These are phyloP conservation scores for Drosophila cognata DNA, from an alignment of 2,888 invertebrate species.

Conservation along the genomic window DNA sequence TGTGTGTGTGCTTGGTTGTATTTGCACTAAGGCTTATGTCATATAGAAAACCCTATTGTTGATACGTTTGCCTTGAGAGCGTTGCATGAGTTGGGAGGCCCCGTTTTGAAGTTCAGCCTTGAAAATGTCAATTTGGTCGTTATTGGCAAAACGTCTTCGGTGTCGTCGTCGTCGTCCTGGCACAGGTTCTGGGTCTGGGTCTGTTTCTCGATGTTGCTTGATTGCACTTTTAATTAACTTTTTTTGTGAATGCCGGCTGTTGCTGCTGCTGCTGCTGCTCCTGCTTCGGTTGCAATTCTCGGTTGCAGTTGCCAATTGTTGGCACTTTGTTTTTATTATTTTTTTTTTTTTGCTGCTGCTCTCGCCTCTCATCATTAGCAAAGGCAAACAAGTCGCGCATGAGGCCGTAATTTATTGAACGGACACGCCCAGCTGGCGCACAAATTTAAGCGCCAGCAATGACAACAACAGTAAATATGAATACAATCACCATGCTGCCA, in stretches of 20 bases:
- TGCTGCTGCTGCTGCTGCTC: slow-evolving; percentile 22
- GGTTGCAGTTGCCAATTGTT: slow-evolving; percentile 59
- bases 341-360: slow-evolving; percentile 31
- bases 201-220: slow-evolving; percentile 59
- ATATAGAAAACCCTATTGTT: slow-evolving; percentile 42
- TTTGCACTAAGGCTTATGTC: slow-evolving; percentile 61
- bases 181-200: slow-evolving; percentile 19
- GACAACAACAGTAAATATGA: slow-evolving; percentile 27
- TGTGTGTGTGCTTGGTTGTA: slow-evolving; percentile 22
- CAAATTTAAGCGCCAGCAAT: slow-evolving; percentile 52
- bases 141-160: slow-evolving; percentile 61
- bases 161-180: slow-evolving; percentile 18
- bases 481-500: slow-evolving; percentile 41
- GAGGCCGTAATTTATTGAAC: slow-evolving; percentile 68
- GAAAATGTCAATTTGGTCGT: slow-evolving; percentile 48
- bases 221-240: slow-evolving; percentile 82
- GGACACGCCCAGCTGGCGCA: slow-evolving; percentile 38
- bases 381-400: slow-evolving; percentile 71
- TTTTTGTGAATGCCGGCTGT: slow-evolving; percentile 58
- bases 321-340: slow-evolving; percentile 44
- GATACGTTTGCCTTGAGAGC: slow-evolving; percentile 28
- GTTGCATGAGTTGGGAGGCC: slow-evolving; percentile 7
- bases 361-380: slow-evolving; percentile 59
- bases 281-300: slow-evolving; percentile 32
- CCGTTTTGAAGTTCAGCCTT: slow-evolving; percentile 56